Percentiles rank a stretch among this genome's conserved stretches.
phyloP scores from a whole-genome alignment of 2,113 vertebrate species.

The Paracanthobrama guichenoti region DNA sequence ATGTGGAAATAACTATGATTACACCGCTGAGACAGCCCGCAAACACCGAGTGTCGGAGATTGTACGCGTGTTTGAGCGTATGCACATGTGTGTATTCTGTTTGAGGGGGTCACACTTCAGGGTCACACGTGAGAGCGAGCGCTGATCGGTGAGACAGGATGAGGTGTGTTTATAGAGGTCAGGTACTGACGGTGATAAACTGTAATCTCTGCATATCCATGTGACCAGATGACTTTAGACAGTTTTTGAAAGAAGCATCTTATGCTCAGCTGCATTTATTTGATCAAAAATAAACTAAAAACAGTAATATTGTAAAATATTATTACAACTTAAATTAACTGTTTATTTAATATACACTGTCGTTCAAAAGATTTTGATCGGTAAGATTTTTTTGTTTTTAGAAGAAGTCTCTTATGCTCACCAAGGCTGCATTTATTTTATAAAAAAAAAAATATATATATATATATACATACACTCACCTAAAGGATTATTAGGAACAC shows the following conservation, averaged over 20 bases:
- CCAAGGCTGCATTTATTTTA: too few species aligned
- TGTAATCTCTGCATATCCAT: background rate
- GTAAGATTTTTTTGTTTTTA: too few species aligned
- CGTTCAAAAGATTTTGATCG: too few species aligned
- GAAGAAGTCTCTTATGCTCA: too few species aligned
- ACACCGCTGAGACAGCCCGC: constrained; percentile 44
- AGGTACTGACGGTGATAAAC: constrained; percentile 11
- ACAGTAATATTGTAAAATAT: background rate
- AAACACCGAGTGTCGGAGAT: background rate
- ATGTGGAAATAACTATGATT: constrained; percentile 61
- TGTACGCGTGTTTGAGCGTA: background rate
- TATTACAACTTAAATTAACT: background rate
- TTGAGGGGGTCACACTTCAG: background rate
- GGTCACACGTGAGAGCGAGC: background rate
- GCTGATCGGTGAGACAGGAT: constrained; percentile 3
- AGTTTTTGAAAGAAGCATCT: background rate
- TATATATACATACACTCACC: too few species aligned
- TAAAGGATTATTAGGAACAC: too few species aligned
- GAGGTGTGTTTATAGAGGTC: constrained; percentile 3
- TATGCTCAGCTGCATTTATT: background rate
- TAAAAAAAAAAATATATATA: too few species aligned
- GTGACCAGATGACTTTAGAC: background rate
- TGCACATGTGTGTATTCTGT: background rate
- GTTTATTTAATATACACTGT: background rate
- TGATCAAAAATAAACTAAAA: background rate